phyloP scores from a whole-genome alignment of 1,140 invertebrate species.

The Tribolium castaneum region DNA sequence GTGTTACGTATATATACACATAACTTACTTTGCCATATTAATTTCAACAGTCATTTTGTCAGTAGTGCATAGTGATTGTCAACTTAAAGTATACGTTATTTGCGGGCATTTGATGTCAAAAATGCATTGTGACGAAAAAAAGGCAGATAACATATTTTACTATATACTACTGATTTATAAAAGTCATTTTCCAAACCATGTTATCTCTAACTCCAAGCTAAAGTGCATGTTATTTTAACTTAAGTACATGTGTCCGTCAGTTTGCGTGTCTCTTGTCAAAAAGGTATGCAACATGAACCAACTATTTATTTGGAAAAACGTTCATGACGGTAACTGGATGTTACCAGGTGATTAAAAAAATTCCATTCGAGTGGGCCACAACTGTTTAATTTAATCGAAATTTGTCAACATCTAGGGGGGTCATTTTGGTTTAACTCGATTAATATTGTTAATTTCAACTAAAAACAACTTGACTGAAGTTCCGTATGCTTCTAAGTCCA shows the following conservation, averaged over 20 bases:
- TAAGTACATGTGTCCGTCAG: slow-evolving; percentile 34
- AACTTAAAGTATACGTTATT: background rate
- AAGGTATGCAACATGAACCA: slow-evolving; percentile 15
- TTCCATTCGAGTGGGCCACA: background rate
- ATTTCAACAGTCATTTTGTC: background rate
- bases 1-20: background rate
- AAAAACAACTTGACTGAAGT: background rate
- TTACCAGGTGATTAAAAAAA: slow-evolving; percentile 5
- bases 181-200: slow-evolving; percentile 28
- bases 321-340: slow-evolving; percentile 12
- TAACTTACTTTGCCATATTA: slow-evolving; percentile 1
- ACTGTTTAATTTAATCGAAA: slow-evolving; percentile 1
- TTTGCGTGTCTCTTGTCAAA: slow-evolving; percentile 29
- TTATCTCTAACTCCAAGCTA: slow-evolving; percentile 28
- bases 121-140: background rate
- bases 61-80: background rate
- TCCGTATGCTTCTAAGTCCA: background rate
- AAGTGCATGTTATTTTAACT: slow-evolving; percentile 32
- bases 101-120: background rate
- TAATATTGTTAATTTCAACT: slow-evolving; percentile 2
- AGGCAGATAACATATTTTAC: background rate
- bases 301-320: slow-evolving; percentile 30
- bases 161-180: slow-evolving; percentile 8
- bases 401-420: background rate
- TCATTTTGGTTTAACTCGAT: background rate